A percentile compares a stretch with the other conserved stretches of the same genome.
Conservation (phyloP, 2,113 vertebrate species). For the Nettapus auritus region DNA sequence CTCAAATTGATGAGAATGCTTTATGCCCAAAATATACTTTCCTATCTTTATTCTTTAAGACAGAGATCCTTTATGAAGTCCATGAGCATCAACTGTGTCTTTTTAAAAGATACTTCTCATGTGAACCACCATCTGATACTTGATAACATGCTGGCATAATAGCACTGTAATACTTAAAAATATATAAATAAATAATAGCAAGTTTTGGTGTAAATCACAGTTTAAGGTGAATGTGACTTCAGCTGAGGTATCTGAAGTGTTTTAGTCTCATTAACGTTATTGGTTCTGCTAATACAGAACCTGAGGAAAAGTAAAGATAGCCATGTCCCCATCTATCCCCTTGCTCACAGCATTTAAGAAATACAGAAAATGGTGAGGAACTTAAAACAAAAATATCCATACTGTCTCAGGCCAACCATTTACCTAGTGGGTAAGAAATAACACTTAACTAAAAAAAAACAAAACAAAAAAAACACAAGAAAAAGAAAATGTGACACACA, state of each 20-base stretch:
- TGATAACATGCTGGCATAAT: neutral
- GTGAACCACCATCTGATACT: neutral
- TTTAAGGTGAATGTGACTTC: neutral
- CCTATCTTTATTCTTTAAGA: neutral
- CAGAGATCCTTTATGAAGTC: neutral
- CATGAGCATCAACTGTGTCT: neutral
- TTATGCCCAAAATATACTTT: neutral
- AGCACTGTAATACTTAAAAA: neutral
- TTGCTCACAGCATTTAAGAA: neutral
- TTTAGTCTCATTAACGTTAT: neutral
- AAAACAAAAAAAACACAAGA: too few species aligned
- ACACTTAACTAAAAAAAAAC: neutral
- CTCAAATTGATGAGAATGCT: neutral
- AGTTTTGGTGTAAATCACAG: neutral
- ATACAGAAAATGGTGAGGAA: neutral
- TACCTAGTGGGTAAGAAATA: neutral
- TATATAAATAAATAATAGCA: neutral
- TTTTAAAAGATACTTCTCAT: neutral
- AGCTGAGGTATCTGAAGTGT: neutral
- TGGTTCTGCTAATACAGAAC: neutral
- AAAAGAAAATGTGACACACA: neutral
- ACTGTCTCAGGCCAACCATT: neutral
- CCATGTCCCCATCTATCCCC: neutral
- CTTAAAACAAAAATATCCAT: neutral
- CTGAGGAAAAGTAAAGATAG: neutral